Evolutionary conservation across 2,888 invertebrate genomes (phyloP).

Genomic region (Hybos culiciformis): DNA sequence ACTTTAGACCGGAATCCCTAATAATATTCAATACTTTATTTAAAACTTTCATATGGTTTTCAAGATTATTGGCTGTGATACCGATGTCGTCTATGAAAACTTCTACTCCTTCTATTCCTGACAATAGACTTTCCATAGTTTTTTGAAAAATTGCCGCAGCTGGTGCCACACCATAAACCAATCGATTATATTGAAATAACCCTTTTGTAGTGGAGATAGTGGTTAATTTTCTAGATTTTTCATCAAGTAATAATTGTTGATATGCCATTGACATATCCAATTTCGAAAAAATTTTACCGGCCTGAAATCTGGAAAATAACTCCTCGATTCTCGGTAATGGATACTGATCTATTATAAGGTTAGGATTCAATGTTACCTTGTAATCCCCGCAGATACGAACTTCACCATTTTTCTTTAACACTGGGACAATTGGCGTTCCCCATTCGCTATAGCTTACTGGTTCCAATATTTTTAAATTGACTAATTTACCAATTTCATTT

Average conservation of each 20-base stretch:
- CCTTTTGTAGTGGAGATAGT: conserved; percentile 16
- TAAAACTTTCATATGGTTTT: background rate
- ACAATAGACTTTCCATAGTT: conserved; percentile 20
- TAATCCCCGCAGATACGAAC: conserved; percentile 8
- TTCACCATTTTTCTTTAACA: too few relatives aligned
- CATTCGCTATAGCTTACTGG: conserved; percentile 9
- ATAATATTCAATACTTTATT: background rate
- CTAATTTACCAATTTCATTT: too few relatives aligned
- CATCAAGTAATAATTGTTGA: conserved; percentile 22
- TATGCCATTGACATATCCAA: conserved; percentile 23
- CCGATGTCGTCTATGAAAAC: conserved; percentile 18
- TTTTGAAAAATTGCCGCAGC: conserved; percentile 25
- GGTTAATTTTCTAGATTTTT: conserved; percentile 16
- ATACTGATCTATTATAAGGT: conserved; percentile 16
- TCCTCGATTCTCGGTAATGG: conserved; percentile 18
- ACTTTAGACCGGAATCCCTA: background rate
- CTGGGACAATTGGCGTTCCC: too few relatives aligned
- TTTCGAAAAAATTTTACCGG: conserved; percentile 11
- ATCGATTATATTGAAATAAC: background rate
- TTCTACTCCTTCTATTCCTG: conserved; percentile 10
- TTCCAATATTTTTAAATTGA: conserved; percentile 14
- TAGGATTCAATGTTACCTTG: conserved; percentile 16
- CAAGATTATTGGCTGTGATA: conserved; percentile 13
- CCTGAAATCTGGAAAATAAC: conserved; percentile 13
- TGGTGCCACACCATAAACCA: conserved; percentile 24